A percentile compares a stretch with the other conserved stretches of the same genome.
These are phyloP conservation scores for Epinephelus awoara DNA, from an alignment of 2,797 vertebrate species.

Conservation along the genomic window DNA sequence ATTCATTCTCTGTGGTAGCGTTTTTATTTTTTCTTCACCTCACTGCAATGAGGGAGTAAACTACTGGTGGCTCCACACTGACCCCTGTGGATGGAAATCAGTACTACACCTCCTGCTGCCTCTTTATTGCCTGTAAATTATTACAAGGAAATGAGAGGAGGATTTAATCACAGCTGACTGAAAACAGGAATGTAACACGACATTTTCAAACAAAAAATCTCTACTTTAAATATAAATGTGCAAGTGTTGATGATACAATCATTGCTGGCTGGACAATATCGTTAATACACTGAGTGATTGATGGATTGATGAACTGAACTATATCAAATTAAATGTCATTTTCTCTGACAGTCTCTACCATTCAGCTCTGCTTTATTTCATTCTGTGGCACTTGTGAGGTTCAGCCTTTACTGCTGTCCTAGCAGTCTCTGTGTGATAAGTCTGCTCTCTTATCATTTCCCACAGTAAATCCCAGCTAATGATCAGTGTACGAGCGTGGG, in stretches of 20 bases:
- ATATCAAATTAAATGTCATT: not conserved
- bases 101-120: conserved; percentile 22
- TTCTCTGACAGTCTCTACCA: not conserved
- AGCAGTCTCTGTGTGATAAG: conserved; percentile 46
- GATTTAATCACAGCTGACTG: not conserved
- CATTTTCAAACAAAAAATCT: not conserved
- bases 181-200: not conserved
- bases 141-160: not conserved
- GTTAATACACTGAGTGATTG: not conserved
- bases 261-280: not conserved
- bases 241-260: not conserved
- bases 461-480: conserved; percentile 65
- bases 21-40: conserved; percentile 5
- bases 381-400: conserved; percentile 19
- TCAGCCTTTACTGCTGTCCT: conserved; percentile 38
- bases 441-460: conserved; percentile 61
- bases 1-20: conserved; percentile 40
- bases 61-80: conserved; percentile 63
- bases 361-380: conserved; percentile 11
- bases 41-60: conserved; percentile 28
- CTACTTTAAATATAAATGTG: not conserved
- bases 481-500: conserved; percentile 65
- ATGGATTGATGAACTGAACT: not conserved
- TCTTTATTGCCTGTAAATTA: not conserved
- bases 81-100: conserved; percentile 57